Percentiles rank a stretch among this genome's conserved stretches.
These are phyloP conservation scores for Antennarius maculatus DNA, from an alignment of 2,797 vertebrate genomes.

Conservation along the genomic window DNA sequence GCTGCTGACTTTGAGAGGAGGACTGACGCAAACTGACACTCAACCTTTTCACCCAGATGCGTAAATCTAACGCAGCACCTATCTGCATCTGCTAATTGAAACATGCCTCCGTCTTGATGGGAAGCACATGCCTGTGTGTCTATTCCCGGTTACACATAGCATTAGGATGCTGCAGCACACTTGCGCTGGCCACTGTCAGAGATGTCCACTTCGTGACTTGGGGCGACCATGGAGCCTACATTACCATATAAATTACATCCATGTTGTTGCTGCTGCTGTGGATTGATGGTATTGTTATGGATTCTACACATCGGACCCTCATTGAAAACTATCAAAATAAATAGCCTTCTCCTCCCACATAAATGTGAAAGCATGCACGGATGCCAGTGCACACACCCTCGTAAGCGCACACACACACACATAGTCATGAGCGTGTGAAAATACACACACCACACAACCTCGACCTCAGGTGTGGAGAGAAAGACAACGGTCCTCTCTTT, in stretches of 20 bases:
- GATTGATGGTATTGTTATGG: constrained; percentile 83
- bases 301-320: constrained; percentile 74
- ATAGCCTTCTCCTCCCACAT: constrained; percentile 66
- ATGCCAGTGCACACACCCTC: constrained; percentile 9
- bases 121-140: constrained; percentile 28
- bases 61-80: constrained; percentile 26
- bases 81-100: constrained; percentile 70
- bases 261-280: constrained; percentile 74
- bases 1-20: constrained; percentile 21
- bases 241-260: constrained; percentile 87
- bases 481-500: constrained; percentile 60
- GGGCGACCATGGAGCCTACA: constrained; percentile 66
- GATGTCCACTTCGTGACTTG: constrained; percentile 71
- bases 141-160: constrained; percentile 37
- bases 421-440: background rate
- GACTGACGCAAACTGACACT: constrained; percentile 53
- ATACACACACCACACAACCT: constrained; percentile 10
- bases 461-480: constrained; percentile 55
- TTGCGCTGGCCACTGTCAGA: constrained; percentile 69
- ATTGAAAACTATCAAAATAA: constrained; percentile 80
- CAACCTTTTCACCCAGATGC: constrained; percentile 49
- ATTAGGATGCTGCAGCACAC: constrained; percentile 68
- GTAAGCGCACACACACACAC: background rate
- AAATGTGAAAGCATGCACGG: constrained; percentile 52
- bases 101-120: constrained; percentile 42